These are phyloP conservation scores for Ephialtes manifestator DNA, from an alignment of 2,888 invertebrate genomes.

Conservation along the genomic window DNA sequence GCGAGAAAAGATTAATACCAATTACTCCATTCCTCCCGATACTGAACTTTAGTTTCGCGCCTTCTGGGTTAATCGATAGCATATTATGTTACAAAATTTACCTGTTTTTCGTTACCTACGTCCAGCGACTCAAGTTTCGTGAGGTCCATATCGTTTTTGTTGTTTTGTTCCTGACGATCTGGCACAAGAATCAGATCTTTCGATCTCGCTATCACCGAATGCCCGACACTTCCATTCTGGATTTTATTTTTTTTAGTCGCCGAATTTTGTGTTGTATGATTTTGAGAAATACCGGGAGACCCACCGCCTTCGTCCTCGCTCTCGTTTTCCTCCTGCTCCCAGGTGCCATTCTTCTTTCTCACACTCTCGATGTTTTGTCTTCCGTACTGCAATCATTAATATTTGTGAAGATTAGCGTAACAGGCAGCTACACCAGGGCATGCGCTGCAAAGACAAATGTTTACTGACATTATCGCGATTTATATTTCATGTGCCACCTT, in stretches of 20 bases:
- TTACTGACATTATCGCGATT: too few species aligned
- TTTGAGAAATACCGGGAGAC: conserved; percentile 73
- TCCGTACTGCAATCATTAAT: conserved; percentile 90
- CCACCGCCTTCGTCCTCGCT: conserved; percentile 87
- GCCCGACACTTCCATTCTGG: conserved; percentile 85
- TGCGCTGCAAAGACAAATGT: too few species aligned
- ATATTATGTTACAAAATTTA: conserved; percentile 61
- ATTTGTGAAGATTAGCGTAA: background rate
- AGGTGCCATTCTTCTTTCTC: conserved; percentile 86
- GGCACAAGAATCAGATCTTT: conserved; percentile 92
- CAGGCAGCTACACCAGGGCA: too few species aligned
- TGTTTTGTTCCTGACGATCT: conserved; percentile 89
- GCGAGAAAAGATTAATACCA: background rate
- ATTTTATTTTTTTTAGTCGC: conserved; percentile 73
- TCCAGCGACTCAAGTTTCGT: conserved; percentile 37
- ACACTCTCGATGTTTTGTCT: conserved; percentile 89
- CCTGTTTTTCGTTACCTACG: conserved; percentile 73
- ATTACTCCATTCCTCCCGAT: background rate
- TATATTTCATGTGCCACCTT: too few species aligned
- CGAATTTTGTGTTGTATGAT: conserved; percentile 80
- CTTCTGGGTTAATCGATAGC: background rate
- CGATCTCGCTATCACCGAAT: conserved; percentile 90
- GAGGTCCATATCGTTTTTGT: conserved; percentile 82
- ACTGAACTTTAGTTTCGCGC: background rate
- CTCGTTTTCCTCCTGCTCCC: conserved; percentile 87